These are phyloP conservation scores for Opisthograptis luteolata DNA, from an alignment of 2,888 invertebrate species.

Conservation along the genomic window DNA sequence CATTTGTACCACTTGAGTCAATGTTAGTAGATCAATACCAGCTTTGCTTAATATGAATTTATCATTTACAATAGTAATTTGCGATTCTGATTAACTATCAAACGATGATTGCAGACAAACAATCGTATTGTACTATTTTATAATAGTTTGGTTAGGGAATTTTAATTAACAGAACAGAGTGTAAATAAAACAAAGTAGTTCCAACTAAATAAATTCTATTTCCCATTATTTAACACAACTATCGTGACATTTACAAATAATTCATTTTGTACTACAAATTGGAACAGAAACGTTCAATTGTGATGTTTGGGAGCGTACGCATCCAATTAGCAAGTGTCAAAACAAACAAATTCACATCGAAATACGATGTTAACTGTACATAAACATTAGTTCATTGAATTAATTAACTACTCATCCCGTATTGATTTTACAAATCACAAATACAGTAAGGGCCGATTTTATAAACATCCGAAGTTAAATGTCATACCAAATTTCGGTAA, in stretches of 20 bases:
- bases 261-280: slow-evolving; percentile 65
- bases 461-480: no score
- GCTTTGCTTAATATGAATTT: slow-evolving; percentile 12
- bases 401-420: slow-evolving; percentile 7
- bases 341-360: slow-evolving; percentile 32
- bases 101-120: neutral
- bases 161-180: slow-evolving; percentile 13
- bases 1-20: slow-evolving; percentile 27
- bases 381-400: slow-evolving; percentile 12
- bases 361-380: slow-evolving; percentile 15
- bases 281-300: slow-evolving; percentile 45
- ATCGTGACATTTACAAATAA: slow-evolving; percentile 59
- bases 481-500: no score
- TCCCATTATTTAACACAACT: slow-evolving; percentile 60
- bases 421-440: slow-evolving; percentile 11
- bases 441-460: no score
- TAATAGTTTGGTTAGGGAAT: neutral
- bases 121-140: slow-evolving; percentile 5
- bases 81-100: slow-evolving; percentile 19
- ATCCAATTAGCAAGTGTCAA: slow-evolving; percentile 32
- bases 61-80: slow-evolving; percentile 23
- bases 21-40: slow-evolving; percentile 23
- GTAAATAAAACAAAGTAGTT: slow-evolving; percentile 58
- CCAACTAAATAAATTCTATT: slow-evolving; percentile 67
- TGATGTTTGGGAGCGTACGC: slow-evolving; percentile 25